phyloP scores from a whole-genome alignment of 2,797 vertebrate genomes.

The Chloroceryle inda region DNA sequence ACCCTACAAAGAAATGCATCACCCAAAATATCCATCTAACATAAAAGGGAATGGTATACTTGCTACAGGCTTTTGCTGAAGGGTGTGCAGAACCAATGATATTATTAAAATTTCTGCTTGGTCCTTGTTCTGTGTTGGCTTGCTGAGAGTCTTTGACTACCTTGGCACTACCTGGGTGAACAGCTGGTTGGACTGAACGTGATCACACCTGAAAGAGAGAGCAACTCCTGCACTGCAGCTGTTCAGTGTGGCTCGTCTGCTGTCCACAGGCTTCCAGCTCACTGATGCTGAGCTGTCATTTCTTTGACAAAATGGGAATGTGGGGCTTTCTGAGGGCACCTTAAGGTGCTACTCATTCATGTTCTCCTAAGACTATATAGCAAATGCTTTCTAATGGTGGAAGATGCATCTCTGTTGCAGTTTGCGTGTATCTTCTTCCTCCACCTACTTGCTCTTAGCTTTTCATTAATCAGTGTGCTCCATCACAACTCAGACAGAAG shows the following conservation, averaged over 20 bases:
- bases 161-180: not conserved
- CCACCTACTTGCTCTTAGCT: not conserved
- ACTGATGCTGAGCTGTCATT: not conserved
- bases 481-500: not conserved
- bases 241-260: not conserved
- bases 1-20: not conserved
- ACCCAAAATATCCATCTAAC: not conserved
- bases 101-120: not conserved
- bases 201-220: not conserved
- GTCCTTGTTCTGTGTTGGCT: not conserved
- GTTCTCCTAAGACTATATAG: not conserved
- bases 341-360: not conserved
- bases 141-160: not conserved
- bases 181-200: rapidly evolving
- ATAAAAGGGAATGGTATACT: not conserved
- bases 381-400: not conserved
- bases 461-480: not conserved
- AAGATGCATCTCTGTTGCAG: not conserved
- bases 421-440: not conserved
- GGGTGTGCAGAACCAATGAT: not conserved
- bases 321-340: not conserved
- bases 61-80: not conserved
- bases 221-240: not conserved
- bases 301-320: not conserved
- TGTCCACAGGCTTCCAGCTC: not conserved